Percentiles rank a stretch among this genome's conserved stretches.
phyloP scores from a whole-genome alignment of 2,113 vertebrate genomes.

The Podarcis raffonei region DNA sequence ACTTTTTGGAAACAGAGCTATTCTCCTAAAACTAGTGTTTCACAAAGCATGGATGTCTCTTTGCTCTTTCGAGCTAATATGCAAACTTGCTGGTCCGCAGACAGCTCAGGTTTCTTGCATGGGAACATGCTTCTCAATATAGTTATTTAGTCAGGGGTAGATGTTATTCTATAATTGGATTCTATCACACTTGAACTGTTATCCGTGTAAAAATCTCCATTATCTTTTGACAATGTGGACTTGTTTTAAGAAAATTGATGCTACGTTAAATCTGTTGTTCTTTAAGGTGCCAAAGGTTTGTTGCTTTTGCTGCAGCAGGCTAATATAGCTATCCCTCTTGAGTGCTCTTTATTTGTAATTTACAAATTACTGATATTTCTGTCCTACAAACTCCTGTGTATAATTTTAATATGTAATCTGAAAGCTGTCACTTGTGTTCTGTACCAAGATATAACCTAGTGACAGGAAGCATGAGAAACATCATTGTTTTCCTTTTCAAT shows the following conservation, averaged over 20 bases:
- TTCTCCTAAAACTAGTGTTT: background rate
- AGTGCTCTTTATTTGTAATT: background rate
- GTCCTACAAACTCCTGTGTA: background rate
- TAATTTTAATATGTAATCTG: background rate
- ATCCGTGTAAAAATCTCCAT: background rate
- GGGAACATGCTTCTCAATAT: background rate
- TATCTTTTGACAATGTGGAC: background rate
- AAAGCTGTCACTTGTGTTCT: background rate
- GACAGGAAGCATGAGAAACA: background rate
- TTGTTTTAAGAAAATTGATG: background rate
- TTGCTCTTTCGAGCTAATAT: background rate
- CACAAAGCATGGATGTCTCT: background rate
- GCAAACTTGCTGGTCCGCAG: background rate
- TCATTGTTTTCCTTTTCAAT: background rate
- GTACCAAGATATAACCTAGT: background rate
- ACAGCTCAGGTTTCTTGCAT: background rate
- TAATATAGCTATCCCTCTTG: background rate
- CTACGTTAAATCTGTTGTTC: background rate
- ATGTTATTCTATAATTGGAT: background rate
- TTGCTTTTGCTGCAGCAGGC: background rate
- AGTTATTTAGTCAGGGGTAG: background rate
- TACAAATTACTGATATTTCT: background rate
- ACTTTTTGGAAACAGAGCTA: background rate
- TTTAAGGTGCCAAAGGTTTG: background rate
- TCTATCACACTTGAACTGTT: background rate